A percentile compares a stretch with the other conserved stretches of the same genome.
phyloP scores from a whole-genome alignment of 37 sponge, comb jelly and placozoan species.

The Spongia lamella region DNA sequence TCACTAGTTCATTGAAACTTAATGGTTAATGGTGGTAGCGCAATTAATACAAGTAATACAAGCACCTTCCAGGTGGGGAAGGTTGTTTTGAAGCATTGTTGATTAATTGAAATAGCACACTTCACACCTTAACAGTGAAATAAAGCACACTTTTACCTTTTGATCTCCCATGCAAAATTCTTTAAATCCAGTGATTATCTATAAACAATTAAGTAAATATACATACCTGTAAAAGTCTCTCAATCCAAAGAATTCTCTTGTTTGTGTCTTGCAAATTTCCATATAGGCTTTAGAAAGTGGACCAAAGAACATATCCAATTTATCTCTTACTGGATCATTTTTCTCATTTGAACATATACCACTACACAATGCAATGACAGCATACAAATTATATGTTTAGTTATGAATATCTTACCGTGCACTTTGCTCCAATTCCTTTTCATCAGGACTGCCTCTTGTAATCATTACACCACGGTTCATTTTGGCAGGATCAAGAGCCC shows the following conservation, averaged over 20 bases:
- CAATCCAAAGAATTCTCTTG: constrained; percentile 74
- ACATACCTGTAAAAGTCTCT: constrained; percentile 85
- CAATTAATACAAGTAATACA: no score
- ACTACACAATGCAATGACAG: background rate
- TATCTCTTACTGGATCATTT: constrained; percentile 16
- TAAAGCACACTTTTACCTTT: no score
- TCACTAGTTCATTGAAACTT: no score
- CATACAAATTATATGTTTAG: background rate
- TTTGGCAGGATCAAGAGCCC: constrained; percentile 71
- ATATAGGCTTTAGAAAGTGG: constrained; percentile 46
- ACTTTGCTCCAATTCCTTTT: constrained; percentile 39
- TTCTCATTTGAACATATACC: constrained; percentile 36
- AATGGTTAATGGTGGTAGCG: no score
- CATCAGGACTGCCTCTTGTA: constrained; percentile 35
- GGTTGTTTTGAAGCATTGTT: no score
- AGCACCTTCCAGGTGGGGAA: no score
- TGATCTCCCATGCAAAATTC: background rate
- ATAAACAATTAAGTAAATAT: constrained; percentile 2
- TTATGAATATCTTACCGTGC: constrained; percentile 7
- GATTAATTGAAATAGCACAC: no score
- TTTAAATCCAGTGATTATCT: background rate
- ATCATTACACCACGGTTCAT: constrained; percentile 66
- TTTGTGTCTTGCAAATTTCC: constrained; percentile 9
- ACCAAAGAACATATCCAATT: constrained; percentile 14
- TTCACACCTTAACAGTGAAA: no score